Conservation (phyloP, 1,140 invertebrate genomes). For the Procambarus clarkii region DNA sequence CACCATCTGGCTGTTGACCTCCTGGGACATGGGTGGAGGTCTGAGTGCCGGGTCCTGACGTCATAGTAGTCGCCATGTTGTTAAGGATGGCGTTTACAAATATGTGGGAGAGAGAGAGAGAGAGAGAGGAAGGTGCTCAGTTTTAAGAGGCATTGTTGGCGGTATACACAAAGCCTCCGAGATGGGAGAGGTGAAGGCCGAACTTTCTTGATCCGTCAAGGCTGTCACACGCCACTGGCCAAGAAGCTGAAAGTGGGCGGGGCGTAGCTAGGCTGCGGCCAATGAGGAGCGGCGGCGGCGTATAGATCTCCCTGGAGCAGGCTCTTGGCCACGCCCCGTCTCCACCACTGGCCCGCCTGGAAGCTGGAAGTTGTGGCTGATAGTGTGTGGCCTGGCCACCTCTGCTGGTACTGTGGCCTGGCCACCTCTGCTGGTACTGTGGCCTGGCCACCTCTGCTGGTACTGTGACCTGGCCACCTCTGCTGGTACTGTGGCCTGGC, state of each 20-base stretch:
- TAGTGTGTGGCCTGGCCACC: too few species aligned
- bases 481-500: too few species aligned
- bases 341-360: not conserved
- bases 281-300: slow-evolving; percentile 2
- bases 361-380: not conserved
- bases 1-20: too few species aligned
- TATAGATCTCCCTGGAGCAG: slow-evolving; percentile 47
- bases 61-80: not conserved
- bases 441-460: too few species aligned
- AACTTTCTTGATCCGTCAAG: slow-evolving; percentile 50
- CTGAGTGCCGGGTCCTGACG: too few species aligned
- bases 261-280: slow-evolving; percentile 17
- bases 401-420: too few species aligned
- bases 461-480: too few species aligned
- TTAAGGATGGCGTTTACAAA: not conserved
- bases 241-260: slow-evolving; percentile 49
- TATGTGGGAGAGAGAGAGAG: not conserved
- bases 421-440: too few species aligned
- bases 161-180: slow-evolving; percentile 8
- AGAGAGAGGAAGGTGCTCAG: not conserved
- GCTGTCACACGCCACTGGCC: slow-evolving; percentile 44
- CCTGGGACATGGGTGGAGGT: too few species aligned
- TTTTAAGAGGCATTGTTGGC: slow-evolving; percentile 18
- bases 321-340: not conserved
- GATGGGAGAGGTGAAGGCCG: slow-evolving; percentile 38